Evolutionary conservation across 2,888 invertebrate genomes (phyloP), one percentile per base, ranked within the genome.

Genomic region (Malthinus flaveolus): DNA sequence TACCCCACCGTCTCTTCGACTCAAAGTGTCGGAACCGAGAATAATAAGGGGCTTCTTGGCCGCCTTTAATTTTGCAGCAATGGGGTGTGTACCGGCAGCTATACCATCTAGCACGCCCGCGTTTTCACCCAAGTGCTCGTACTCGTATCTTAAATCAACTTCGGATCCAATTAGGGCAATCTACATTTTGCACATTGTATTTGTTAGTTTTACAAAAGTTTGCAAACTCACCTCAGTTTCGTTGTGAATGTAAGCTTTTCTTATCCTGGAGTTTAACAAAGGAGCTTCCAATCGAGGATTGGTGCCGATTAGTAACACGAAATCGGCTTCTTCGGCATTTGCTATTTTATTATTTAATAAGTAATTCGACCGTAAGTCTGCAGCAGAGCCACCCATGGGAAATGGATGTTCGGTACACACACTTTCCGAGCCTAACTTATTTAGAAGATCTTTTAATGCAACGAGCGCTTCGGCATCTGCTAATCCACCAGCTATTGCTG

Each of bases 271-370:
- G 80, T 99, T 99, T 58, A 99, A 82, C 32, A 99, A 81, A 1
- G 99, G 97, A 36, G 99, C 98, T 81, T 99, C 99, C 77, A 92
- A 95, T 49, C 99, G 87, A 0, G 97, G 94, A 83, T 99, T 99
- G 1, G 97, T 96, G 53, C 99, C 99, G 69, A 99, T 87, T 49
- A 99, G 81, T 0, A 99, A 81, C 12, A 99, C 85, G 55, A 92
- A 85, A 79, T 99, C 99, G 0, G 97, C 91, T 59, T 97, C 91
- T 79, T 99, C 99, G 31, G 97, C 85, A 44, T 89, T 89, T 42
- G 89, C 87, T 69, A 99, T 97, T 71, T 86, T 88, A 46, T 92
- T 91, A 80, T 99, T 99, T 60, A 97, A 81, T 48, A 98, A 78
- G 78, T 99, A 99, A 69, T 90, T 96, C 8, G 95, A 92, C 58